A percentile compares a stretch with the other conserved stretches of the same genome.
Evolutionary conservation across 1,140 invertebrate species (phyloP).

Genomic region (Harlomillsia oculata): DNA sequence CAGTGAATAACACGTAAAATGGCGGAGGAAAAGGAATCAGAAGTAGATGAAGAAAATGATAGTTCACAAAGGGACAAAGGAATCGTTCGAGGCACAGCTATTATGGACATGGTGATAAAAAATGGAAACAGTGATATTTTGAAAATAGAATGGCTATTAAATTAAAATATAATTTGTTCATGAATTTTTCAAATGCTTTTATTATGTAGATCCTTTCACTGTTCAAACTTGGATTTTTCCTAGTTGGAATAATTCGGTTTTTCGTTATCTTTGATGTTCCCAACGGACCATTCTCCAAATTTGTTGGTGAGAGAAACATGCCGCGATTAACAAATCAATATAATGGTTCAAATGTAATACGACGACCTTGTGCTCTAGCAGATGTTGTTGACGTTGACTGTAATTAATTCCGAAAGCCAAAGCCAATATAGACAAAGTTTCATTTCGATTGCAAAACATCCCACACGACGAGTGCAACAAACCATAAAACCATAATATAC

Average conservation of each 20-base stretch:
- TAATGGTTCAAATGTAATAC: neutral
- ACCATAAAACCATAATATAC: neutral
- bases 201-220: constrained; percentile 10
- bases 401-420: neutral
- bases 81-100: constrained; percentile 4
- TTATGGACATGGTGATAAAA: constrained; percentile 10
- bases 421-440: neutral
- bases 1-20: too few relatives aligned
- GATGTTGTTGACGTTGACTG: neutral
- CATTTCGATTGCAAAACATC: neutral
- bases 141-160: neutral
- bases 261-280: constrained; percentile 12
- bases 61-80: constrained; percentile 14
- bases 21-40: too few relatives aligned
- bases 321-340: neutral
- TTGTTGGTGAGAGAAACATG: neutral
- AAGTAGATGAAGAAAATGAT: constrained; percentile 12
- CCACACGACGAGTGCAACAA: neutral
- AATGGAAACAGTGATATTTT: neutral
- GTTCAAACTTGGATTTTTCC: constrained; percentile 14
- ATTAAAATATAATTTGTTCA: neutral
- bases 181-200: neutral
- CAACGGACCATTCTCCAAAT: constrained; percentile 14
- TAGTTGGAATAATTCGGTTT: constrained; percentile 7
- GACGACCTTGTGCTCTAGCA: neutral